Conservation (phyloP, 2,113 vertebrate species). For the Syngnathus floridae region DNA sequence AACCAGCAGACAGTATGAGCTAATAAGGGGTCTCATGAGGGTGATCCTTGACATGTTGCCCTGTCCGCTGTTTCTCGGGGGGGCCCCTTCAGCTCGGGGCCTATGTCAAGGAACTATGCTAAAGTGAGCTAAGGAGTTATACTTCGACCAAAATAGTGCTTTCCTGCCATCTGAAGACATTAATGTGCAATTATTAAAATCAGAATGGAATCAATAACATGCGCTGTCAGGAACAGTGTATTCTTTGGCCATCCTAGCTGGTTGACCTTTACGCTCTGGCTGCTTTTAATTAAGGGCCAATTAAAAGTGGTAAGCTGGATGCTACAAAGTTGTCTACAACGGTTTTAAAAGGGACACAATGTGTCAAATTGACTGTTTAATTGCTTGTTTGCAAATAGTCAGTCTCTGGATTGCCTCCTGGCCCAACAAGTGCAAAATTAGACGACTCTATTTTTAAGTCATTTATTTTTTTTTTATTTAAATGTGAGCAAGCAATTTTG, state of each 20-base stretch:
- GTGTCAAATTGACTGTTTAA: too few species aligned
- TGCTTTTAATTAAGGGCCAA: slow-evolving; percentile 59
- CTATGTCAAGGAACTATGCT: not conserved
- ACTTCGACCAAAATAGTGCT: not conserved
- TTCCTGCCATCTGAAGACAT: not conserved
- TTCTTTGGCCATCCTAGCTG: slow-evolving; percentile 41
- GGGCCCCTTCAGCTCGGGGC: too few species aligned
- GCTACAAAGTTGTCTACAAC: slow-evolving; percentile 37
- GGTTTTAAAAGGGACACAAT: too few species aligned
- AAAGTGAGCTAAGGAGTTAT: not conserved
- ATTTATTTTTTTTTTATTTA: too few species aligned
- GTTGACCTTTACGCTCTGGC: slow-evolving; percentile 56
- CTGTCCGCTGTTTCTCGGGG: too few species aligned
- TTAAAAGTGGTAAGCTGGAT: slow-evolving; percentile 50
- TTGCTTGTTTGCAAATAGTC: too few species aligned
- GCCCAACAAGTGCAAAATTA: too few species aligned
- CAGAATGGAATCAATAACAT: not conserved
- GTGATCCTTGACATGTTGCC: too few species aligned
- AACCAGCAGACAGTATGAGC: too few species aligned
- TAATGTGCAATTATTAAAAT: not conserved
- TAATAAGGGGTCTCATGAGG: too few species aligned
- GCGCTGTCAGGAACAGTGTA: not conserved
- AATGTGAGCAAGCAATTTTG: not conserved
- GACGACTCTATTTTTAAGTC: too few species aligned
- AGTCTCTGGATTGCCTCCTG: too few species aligned